A percentile compares a stretch with the other conserved stretches of the same genome.
Conservation (phyloP, 2,888 invertebrate species). For the Amphipyra berbera region DNA sequence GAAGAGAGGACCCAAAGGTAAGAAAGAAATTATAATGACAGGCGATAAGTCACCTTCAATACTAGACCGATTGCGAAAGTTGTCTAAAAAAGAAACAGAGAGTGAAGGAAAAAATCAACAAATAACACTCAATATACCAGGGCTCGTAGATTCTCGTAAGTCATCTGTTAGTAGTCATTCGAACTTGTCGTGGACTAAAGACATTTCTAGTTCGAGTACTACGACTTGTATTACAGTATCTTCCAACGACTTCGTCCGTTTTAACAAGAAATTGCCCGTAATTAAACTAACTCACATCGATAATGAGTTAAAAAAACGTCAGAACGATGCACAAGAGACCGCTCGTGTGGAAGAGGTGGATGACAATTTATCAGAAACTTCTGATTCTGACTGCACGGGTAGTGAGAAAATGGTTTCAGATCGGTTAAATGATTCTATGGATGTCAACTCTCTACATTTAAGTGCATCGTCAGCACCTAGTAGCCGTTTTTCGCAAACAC, state of each 20-base stretch:
- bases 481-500: constrained; percentile 4
- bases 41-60: constrained; percentile 10
- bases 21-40: constrained; percentile 25
- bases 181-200: constrained; percentile 78
- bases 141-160: constrained; percentile 57
- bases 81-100: constrained; percentile 1
- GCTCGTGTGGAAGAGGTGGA: background rate
- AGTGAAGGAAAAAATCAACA: background rate
- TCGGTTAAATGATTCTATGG: constrained; percentile 27
- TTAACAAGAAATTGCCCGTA: constrained; percentile 77
- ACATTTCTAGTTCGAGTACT: constrained; percentile 77
- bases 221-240: constrained; percentile 71
- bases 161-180: constrained; percentile 67
- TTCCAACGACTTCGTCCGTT: constrained; percentile 71
- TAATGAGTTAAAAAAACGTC: constrained; percentile 30
- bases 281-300: constrained; percentile 68
- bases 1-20: constrained; percentile 36
- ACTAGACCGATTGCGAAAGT: constrained; percentile 9
- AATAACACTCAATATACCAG: constrained; percentile 4
- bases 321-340: constrained; percentile 7
- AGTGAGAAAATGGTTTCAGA: constrained; percentile 24
- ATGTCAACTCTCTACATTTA: constrained; percentile 54
- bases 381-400: constrained; percentile 31
- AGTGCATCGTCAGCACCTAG: constrained; percentile 58
- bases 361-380: constrained; percentile 35